A percentile compares a stretch with the other conserved stretches of the same genome.
phyloP scores from a whole-genome alignment of 2,888 invertebrate genomes.

The Epirrhoe tristata region DNA sequence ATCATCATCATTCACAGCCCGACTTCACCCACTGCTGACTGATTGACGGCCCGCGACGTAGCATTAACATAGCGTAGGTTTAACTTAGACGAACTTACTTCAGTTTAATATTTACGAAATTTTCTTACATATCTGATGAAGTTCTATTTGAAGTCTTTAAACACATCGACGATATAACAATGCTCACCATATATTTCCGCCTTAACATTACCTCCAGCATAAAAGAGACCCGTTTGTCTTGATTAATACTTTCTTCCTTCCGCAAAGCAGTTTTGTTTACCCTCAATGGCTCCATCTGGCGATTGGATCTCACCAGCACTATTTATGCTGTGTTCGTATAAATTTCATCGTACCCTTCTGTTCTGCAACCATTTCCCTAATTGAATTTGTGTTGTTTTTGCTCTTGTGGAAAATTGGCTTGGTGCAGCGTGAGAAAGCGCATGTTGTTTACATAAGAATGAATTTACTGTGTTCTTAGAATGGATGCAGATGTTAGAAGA shows the following conservation, averaged over 20 bases:
- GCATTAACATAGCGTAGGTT: no score
- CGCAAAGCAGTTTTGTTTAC: slow-evolving; percentile 50
- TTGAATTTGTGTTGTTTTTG: slow-evolving; percentile 82
- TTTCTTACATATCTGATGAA: no score
- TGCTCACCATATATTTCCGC: background rate
- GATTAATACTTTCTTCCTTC: slow-evolving; percentile 33
- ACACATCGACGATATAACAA: background rate
- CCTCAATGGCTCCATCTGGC: slow-evolving; percentile 62
- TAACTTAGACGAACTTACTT: no score
- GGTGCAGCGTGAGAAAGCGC: slow-evolving; percentile 79
- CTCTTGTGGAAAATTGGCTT: slow-evolving; percentile 78
- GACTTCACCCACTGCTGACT: no score
- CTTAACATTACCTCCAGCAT: slow-evolving; percentile 5
- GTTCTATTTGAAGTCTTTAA: no score
- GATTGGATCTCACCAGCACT: slow-evolving; percentile 65
- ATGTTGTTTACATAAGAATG: slow-evolving; percentile 61
- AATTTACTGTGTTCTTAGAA: slow-evolving; percentile 58
- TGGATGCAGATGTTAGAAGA: slow-evolving; percentile 57
- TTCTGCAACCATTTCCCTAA: slow-evolving; percentile 76
- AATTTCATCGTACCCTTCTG: slow-evolving; percentile 65
- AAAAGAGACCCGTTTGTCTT: slow-evolving; percentile 17
- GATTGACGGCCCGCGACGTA: no score
- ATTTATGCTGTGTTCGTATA: slow-evolving; percentile 68
- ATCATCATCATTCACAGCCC: no score
- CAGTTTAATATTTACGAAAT: no score